These are phyloP conservation scores for Microtus obscurus DNA, from an alignment of 2,797 vertebrate genomes.

Conservation along the genomic window DNA sequence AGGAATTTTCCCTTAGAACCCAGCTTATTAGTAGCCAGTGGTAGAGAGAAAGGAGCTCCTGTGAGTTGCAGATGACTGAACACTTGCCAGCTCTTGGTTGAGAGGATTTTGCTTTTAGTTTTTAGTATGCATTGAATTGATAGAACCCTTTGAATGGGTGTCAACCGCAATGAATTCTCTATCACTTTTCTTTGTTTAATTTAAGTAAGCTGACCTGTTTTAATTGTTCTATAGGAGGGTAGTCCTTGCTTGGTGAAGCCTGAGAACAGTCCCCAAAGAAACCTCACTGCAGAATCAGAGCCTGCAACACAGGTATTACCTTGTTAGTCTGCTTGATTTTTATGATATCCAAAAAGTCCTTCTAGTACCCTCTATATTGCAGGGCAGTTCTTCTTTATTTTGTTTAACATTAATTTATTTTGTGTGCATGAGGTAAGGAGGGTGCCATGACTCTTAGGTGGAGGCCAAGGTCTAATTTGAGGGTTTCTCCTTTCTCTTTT, in stretches of 20 bases:
- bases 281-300: conserved; percentile 77
- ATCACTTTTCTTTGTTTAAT: neutral
- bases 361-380: neutral
- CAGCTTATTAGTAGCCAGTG: neutral
- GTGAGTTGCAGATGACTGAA: neutral
- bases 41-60: neutral
- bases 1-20: neutral
- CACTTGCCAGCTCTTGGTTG: neutral
- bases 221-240: conserved; percentile 80
- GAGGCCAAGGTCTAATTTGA: neutral
- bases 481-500: neutral
- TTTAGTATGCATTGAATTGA: neutral
- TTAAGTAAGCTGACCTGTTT: neutral
- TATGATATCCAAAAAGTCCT: neutral
- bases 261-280: conserved; percentile 67
- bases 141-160: neutral
- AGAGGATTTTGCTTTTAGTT: neutral
- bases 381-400: neutral
- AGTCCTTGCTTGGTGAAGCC: conserved; percentile 82
- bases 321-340: neutral
- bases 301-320: conserved; percentile 84
- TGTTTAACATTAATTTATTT: neutral
- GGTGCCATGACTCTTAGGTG: neutral
- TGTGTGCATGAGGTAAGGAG: neutral
- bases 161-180: neutral